Percentiles rank a stretch among this genome's conserved stretches.
Conservation (phyloP, 2,797 vertebrate species). For the Eremophila alpestris region DNA sequence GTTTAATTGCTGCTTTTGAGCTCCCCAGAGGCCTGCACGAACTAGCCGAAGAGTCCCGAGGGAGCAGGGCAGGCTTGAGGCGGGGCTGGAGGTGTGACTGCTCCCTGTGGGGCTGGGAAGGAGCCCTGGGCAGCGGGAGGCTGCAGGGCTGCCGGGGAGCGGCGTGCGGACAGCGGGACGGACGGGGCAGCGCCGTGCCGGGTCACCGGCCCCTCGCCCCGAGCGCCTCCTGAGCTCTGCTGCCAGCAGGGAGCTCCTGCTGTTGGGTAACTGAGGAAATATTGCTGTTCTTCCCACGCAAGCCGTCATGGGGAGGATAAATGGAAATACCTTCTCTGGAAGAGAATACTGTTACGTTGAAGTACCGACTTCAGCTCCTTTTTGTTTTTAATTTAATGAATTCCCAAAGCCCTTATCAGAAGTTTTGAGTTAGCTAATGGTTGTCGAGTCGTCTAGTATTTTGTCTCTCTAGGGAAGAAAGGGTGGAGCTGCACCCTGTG, state of each 20-base stretch:
- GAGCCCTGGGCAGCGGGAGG: accelerated
- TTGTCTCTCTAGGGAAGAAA: not conserved
- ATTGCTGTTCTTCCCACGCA: accelerated
- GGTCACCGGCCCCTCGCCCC: accelerated
- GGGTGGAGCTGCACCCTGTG: not conserved
- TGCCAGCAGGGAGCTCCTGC: not conserved
- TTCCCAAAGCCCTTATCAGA: not conserved
- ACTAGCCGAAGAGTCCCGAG: not conserved
- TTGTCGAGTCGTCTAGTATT: not conserved
- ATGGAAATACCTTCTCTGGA: not conserved
- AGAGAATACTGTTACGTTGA: not conserved
- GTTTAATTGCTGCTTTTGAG: not conserved
- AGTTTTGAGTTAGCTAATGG: not conserved
- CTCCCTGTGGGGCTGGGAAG: not conserved
- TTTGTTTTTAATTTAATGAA: not conserved
- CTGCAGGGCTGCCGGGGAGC: accelerated
- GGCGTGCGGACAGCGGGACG: accelerated
- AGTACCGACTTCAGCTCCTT: not conserved
- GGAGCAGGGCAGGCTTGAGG: not conserved
- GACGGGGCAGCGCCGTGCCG: accelerated
- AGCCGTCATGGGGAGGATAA: not conserved
- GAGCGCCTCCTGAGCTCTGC: accelerated
- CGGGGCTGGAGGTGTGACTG: not conserved
- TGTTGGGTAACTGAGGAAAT: not conserved
- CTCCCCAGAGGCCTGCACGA: not conserved